Evolutionary conservation across 2,888 invertebrate species (phyloP).

Genomic region (Xanthorhoe spadicearia): DNA sequence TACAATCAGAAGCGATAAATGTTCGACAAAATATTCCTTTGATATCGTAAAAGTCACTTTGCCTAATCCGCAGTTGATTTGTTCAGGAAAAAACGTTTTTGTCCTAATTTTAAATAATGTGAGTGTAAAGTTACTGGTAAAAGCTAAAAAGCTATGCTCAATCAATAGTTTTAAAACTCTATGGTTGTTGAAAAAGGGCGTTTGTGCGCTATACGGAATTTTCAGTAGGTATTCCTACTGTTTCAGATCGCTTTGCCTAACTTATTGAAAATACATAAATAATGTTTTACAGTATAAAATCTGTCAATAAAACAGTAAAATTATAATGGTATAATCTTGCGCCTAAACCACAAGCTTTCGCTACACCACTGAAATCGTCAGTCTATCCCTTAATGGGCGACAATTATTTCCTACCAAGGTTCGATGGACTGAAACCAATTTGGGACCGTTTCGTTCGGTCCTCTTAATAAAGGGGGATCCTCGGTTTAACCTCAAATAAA

Average conservation of each 20-base stretch:
- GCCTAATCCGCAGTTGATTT: slow-evolving; percentile 14
- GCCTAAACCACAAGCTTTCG: not conserved
- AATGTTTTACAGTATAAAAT: no score
- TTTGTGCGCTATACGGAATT: no score
- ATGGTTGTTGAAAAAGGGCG: no score
- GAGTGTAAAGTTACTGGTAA: not conserved
- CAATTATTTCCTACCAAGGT: slow-evolving; percentile 23
- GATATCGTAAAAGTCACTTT: slow-evolving; percentile 20
- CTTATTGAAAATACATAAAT: no score
- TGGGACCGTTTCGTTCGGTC: slow-evolving; percentile 39
- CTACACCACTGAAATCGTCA: not conserved
- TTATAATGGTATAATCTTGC: no score
- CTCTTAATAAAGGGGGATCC: slow-evolving; percentile 46
- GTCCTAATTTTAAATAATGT: slow-evolving; percentile 17
- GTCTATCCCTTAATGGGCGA: not conserved
- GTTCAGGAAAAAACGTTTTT: slow-evolving; percentile 5
- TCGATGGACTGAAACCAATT: slow-evolving; percentile 39
- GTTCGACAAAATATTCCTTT: slow-evolving; percentile 15
- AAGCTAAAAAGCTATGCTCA: not conserved
- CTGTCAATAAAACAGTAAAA: no score
- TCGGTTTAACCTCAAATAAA: slow-evolving; percentile 44
- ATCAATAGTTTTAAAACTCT: no score
- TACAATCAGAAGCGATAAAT: not conserved
- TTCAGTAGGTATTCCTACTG: no score
- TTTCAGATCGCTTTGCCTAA: no score